phyloP scores from a whole-genome alignment of 2,888 invertebrate species.

The Polietes domitor region DNA sequence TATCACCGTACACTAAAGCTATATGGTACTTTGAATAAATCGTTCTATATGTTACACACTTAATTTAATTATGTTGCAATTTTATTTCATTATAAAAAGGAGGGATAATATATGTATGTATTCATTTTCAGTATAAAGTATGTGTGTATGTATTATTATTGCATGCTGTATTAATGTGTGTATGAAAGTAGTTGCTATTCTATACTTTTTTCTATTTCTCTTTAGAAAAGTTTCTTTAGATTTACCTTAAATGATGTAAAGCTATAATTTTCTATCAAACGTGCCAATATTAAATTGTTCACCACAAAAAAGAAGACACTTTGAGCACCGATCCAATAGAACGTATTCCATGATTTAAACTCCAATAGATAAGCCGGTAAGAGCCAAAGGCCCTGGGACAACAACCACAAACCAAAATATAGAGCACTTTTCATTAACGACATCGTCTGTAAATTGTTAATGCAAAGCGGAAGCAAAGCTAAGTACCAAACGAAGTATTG shows the following conservation, averaged over 20 bases:
- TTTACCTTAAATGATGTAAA: constrained; percentile 75
- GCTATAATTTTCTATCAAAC: constrained; percentile 78
- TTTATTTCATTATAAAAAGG: constrained; percentile 21
- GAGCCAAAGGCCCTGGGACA: constrained; percentile 93
- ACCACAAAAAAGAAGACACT: constrained; percentile 91
- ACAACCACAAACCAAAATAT: constrained; percentile 83
- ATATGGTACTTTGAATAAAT: too few relatives aligned
- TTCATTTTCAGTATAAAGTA: constrained; percentile 26
- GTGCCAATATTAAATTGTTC: constrained; percentile 87
- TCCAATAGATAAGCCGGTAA: constrained; percentile 95
- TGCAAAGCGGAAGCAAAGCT: constrained; percentile 91
- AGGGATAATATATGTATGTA: constrained; percentile 4
- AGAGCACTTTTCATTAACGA: constrained; percentile 82
- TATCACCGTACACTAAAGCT: too few relatives aligned
- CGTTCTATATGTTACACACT: too few relatives aligned
- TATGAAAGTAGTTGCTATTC: too few relatives aligned
- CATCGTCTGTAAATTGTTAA: constrained; percentile 86
- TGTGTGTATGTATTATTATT: constrained; percentile 40
- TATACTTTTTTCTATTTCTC: background rate
- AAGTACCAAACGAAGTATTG: constrained; percentile 99
- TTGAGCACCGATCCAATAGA: constrained; percentile 91
- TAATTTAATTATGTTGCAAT: background rate
- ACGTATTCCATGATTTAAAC: constrained; percentile 92
- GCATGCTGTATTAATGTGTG: background rate
- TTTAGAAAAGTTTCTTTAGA: constrained; percentile 68